Base-by-base conservation (phyloP, 1,140 invertebrate genomes). In the Drosophila pruinosa region DNA sequence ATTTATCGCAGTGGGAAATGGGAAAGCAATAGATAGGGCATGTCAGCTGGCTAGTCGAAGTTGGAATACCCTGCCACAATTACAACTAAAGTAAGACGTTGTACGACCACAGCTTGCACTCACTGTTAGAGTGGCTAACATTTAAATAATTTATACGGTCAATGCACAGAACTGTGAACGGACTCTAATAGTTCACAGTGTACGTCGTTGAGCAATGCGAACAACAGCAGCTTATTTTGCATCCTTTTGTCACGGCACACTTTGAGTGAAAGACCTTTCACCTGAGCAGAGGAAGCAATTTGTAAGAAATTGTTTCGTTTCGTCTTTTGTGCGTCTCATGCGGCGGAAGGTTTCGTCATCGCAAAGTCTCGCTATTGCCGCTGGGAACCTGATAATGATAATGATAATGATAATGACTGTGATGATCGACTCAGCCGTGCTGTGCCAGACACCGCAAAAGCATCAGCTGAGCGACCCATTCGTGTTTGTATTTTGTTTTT, bases 381-480 rank as follows among this genome's bases (percentile, higher is more conserved):
- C 34, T 41, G n/a, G n/a, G n/a, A 57, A 58, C 41, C 64, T 79
- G 26, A 28, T 38, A 22, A 57, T 22, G 8, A 10, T 24, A 14
- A 68, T 75, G 8, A 43, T 70, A 17, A 70, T 61, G 24, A 61
- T 72, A 41, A 48, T 65, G 12, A 57, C 38, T 19, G 47, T 12
- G 26, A 41, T 54, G n/a, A n/a, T n/a, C n/a, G n/a, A n/a, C n/a
- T n/a, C n/a, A n/a, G n/a, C n/a, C 10, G 17, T 26, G 15, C 7
- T 34, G 59, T 15, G 34, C 81, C 62, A 86, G 81, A 86, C 81
- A 57, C 21, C 12, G 41, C 52, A 59, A n/a, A n/a, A 71, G 61
- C 63, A 80, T 79, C 81, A 86, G 80, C 81, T 86, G 80, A 85
- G 75, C 74, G n/a, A 17, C 54, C 48, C 43, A 28, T 63, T 48